phyloP scores from a whole-genome alignment of 2,888 invertebrate genomes.

The Trachelus tabidus region DNA sequence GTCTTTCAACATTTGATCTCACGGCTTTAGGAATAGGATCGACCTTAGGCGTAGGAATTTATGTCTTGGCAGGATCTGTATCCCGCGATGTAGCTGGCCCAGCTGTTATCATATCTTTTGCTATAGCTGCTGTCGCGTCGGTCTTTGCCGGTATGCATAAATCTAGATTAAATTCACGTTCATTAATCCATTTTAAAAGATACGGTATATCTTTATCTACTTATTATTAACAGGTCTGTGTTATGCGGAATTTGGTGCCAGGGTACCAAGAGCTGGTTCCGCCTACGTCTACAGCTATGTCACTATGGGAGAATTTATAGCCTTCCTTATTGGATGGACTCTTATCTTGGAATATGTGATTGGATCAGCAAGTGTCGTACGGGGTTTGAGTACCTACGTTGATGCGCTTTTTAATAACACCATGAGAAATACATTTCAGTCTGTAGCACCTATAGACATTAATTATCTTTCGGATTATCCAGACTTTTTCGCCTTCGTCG shows the following conservation, averaged over 20 bases:
- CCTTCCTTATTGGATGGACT: slow-evolving; percentile 95
- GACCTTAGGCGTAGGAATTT: slow-evolving; percentile 90
- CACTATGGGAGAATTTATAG: slow-evolving; percentile 90
- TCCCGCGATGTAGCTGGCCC: slow-evolving; percentile 86
- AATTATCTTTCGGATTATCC: slow-evolving; percentile 78
- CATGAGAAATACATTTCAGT: slow-evolving; percentile 74
- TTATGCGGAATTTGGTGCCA: slow-evolving; percentile 91
- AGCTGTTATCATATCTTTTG: slow-evolving; percentile 85
- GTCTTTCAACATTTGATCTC: slow-evolving; percentile 83
- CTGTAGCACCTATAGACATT: slow-evolving; percentile 75
- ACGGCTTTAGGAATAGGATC: slow-evolving; percentile 86
- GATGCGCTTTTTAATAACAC: slow-evolving; percentile 76
- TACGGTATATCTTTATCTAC: background rate
- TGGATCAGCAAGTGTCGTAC: slow-evolving; percentile 86
- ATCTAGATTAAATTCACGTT: slow-evolving; percentile 2
- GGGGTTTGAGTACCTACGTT: slow-evolving; percentile 82
- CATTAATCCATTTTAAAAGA: background rate
- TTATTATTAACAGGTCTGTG: slow-evolving; percentile 74
- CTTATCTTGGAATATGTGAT: slow-evolving; percentile 90
- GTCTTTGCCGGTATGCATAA: slow-evolving; percentile 80
- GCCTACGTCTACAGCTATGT: slow-evolving; percentile 96
- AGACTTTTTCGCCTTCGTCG: slow-evolving; percentile 80
- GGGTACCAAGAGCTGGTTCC: slow-evolving; percentile 91
- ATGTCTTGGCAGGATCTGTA: slow-evolving; percentile 88
- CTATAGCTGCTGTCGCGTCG: slow-evolving; percentile 92